phyloP scores from a whole-genome alignment of 2,797 vertebrate genomes.

The Geotrypetes seraphini region DNA sequence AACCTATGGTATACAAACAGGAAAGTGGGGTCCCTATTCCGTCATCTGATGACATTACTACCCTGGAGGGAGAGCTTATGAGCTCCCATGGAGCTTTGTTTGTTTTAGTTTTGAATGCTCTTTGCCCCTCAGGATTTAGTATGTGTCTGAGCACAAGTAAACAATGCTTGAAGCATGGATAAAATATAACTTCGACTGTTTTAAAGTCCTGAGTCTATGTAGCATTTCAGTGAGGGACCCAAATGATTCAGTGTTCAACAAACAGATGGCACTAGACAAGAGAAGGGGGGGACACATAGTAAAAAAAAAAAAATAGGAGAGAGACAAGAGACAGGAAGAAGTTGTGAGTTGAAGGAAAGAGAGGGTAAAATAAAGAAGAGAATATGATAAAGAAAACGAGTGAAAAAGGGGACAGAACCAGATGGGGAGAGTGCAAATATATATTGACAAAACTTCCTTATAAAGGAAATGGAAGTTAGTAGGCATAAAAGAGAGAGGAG shows the following conservation, averaged over 20 bases:
- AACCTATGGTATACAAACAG: too few species aligned
- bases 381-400: constrained; percentile 1
- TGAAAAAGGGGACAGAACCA: neutral
- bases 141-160: neutral
- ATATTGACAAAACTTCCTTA: constrained; percentile 30
- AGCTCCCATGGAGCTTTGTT: too few species aligned
- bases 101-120: neutral
- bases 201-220: neutral
- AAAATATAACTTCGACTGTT: neutral
- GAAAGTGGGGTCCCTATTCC: too few species aligned
- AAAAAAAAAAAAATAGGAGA: too few species aligned
- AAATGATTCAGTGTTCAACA: constrained; percentile 12
- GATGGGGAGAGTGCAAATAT: neutral
- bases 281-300: too few species aligned
- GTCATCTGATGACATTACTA: too few species aligned
- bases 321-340: too few species aligned
- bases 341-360: too few species aligned
- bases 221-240: neutral
- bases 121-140: neutral
- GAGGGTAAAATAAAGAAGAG: too few species aligned
- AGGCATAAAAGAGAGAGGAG: constrained; percentile 51
- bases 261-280: neutral
- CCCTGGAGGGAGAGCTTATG: too few species aligned
- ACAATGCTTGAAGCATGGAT: neutral
- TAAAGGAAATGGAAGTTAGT: constrained; percentile 68